Conservation (phyloP, 2,888 invertebrate species). For the Andrena chrysosceles region DNA sequence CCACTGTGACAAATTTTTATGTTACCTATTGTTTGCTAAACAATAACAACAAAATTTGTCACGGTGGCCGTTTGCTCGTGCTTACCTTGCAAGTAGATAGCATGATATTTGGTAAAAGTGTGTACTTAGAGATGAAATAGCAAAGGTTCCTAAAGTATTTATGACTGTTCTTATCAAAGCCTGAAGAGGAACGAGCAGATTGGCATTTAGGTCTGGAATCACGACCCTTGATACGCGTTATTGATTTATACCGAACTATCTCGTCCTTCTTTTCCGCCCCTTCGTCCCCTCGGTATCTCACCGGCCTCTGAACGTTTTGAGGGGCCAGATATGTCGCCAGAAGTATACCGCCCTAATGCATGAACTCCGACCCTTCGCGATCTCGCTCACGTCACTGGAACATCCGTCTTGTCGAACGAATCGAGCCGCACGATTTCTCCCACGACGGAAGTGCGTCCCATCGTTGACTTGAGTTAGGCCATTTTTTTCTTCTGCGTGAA, state of each 20-base stretch:
- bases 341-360: slow-evolving; percentile 67
- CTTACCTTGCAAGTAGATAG: neutral
- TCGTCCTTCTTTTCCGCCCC: slow-evolving; percentile 33
- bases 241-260: slow-evolving; percentile 66
- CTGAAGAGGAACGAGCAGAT: slow-evolving; percentile 3
- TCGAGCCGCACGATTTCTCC: slow-evolving; percentile 46
- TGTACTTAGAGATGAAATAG: neutral
- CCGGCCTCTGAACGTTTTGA: slow-evolving; percentile 31
- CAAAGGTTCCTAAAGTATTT: neutral
- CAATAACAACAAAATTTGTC: too few relatives aligned
- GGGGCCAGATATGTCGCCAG: slow-evolving; percentile 61
- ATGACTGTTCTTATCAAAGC: neutral
- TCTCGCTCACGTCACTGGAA: slow-evolving; percentile 56
- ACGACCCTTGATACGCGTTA: slow-evolving; percentile 43
- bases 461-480: neutral
- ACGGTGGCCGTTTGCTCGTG: neutral
- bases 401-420: slow-evolving; percentile 61
- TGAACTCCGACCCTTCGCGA: slow-evolving; percentile 57
- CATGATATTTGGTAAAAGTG: neutral
- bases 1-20: too few relatives aligned
- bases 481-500: slow-evolving; percentile 8
- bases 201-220: slow-evolving; percentile 44
- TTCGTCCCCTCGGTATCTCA: slow-evolving; percentile 53
- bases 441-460: slow-evolving; percentile 8
- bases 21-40: too few relatives aligned